Conservation (phyloP, 1,140 invertebrate species). For the Theocolax elegans region DNA sequence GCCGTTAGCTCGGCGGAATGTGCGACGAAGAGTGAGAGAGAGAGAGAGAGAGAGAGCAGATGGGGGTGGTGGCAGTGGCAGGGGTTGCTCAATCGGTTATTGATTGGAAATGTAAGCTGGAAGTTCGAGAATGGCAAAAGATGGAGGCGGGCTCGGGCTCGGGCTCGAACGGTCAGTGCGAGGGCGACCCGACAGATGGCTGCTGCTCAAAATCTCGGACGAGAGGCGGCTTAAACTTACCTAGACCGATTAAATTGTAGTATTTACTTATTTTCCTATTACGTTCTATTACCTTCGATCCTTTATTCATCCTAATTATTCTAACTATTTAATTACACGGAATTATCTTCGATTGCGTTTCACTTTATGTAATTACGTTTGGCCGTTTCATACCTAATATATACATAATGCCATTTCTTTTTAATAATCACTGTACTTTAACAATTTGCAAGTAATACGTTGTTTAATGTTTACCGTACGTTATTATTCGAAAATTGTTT, state of each 20-base stretch:
- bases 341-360: no score
- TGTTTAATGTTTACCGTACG: no score
- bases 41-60: slow-evolving; percentile 43
- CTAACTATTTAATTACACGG: neutral
- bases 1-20: slow-evolving; percentile 57
- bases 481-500: no score
- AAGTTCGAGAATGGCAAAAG: slow-evolving; percentile 16
- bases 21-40: slow-evolving; percentile 40
- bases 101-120: slow-evolving; percentile 65
- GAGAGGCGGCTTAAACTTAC: neutral
- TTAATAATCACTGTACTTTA: no score
- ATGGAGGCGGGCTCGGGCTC: slow-evolving; percentile 28
- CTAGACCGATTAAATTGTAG: neutral
- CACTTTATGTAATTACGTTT: no score
- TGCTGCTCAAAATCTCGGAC: slow-evolving; percentile 54
- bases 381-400: no score
- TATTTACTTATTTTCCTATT: slow-evolving; percentile 7
- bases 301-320: neutral
- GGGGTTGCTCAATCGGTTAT: slow-evolving; percentile 65
- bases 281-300: neutral
- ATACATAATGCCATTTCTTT: no score
- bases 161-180: slow-evolving; percentile 48
- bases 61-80: slow-evolving; percentile 47
- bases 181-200: slow-evolving; percentile 61
- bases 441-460: no score